Percentiles rank a stretch among this genome's conserved stretches.
Evolutionary conservation across 2,113 vertebrate species (phyloP).

Genomic region (Kryptolebias marmoratus): DNA sequence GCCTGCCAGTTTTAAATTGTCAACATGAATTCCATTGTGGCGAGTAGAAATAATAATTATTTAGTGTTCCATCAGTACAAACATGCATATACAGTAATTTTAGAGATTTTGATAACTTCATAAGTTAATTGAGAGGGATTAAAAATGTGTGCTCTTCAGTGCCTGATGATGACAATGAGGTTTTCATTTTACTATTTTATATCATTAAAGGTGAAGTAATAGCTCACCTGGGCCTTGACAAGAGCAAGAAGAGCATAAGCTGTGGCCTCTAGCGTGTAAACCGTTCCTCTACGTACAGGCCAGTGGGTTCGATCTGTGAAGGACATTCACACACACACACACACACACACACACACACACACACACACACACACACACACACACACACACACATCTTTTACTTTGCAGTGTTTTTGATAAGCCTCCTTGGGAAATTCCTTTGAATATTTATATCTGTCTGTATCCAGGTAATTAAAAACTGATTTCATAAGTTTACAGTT

Average conservation of each 20-base stretch:
- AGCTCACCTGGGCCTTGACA: constrained; percentile 64
- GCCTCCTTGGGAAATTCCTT: neutral
- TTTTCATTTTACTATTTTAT: neutral
- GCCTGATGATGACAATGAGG: neutral
- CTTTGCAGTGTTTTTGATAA: neutral
- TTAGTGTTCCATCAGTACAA: no score
- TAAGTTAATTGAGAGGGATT: no score
- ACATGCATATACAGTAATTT: no score
- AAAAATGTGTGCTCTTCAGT: no score
- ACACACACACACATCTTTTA: neutral
- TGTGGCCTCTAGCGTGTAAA: constrained; percentile 86
- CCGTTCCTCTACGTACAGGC: constrained; percentile 65
- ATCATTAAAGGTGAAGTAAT: neutral
- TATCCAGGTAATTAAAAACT: neutral
- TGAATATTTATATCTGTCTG: neutral
- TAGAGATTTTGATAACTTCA: no score
- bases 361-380: neutral
- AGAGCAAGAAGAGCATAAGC: constrained; percentile 88
- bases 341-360: neutral
- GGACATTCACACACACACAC: neutral
- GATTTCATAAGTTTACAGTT: neutral
- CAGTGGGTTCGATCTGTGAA: constrained; percentile 75
- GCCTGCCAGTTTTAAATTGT: no score
- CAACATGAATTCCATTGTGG: no score
- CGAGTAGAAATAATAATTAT: no score